A percentile compares a stretch with the other conserved stretches of the same genome.
Conservation (phyloP, 1,140 invertebrate genomes). For the Heliconius eleuchia region DNA sequence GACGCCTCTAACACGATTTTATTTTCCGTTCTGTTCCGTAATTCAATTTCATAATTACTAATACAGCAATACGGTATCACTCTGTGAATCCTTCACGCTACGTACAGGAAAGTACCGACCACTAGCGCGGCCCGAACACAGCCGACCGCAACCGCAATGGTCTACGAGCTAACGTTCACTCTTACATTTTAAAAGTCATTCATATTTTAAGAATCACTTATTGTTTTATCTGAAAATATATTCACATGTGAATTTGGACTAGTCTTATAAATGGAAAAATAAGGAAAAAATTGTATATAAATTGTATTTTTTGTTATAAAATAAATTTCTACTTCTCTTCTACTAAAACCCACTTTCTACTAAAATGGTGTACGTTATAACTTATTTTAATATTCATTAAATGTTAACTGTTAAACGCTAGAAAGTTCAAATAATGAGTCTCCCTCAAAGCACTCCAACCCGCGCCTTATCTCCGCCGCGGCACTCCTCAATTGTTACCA, state of each 20-base stretch:
- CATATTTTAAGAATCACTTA: not conserved
- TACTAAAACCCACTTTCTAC: no score
- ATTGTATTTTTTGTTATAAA: not conserved
- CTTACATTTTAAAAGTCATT: conserved; percentile 1
- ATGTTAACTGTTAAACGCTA: conserved; percentile 38
- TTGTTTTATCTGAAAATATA: not conserved
- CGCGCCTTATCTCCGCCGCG: conserved; percentile 64
- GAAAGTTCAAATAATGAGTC: conserved; percentile 77
- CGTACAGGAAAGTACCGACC: conserved; percentile 6
- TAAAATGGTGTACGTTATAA: not conserved
- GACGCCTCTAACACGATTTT: not conserved
- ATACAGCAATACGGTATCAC: conserved; percentile 8
- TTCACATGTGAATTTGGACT: not conserved
- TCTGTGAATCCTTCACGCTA: not conserved
- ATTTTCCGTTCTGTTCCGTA: not conserved
- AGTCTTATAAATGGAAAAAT: not conserved
- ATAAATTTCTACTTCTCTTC: no score
- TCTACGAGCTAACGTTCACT: conserved; percentile 6
- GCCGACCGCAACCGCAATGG: conserved; percentile 3
- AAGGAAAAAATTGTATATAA: no score
- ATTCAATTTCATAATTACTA: conserved; percentile 10
- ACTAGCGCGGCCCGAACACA: conserved; percentile 8
- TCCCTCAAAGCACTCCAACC: conserved; percentile 61
- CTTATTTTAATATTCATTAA: not conserved
- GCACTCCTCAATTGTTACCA: conserved; percentile 60